Conservation (phyloP, 2,888 invertebrate genomes). For the Blastobasis lacticolella region DNA sequence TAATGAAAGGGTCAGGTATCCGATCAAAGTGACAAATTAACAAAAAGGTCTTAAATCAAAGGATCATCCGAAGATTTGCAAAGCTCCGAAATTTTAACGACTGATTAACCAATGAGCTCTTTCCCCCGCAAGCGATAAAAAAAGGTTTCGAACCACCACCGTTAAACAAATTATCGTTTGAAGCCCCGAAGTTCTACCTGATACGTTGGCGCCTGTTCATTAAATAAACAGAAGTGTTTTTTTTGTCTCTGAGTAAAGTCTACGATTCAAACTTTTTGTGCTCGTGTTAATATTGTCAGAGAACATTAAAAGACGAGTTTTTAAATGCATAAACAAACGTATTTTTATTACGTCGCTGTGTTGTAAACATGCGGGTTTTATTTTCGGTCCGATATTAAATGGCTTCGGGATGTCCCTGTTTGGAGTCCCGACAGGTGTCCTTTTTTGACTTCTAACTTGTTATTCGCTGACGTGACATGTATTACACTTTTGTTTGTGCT, state of each 20-base stretch:
- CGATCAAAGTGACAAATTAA: neutral
- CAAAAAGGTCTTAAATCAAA: neutral
- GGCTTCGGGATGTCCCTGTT: no score
- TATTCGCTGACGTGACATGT: no score
- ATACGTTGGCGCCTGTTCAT: conserved; percentile 4
- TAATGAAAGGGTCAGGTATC: no score
- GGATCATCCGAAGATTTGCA: neutral
- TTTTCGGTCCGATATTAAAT: conserved; percentile 3
- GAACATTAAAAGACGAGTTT: conserved; percentile 17
- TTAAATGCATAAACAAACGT: conserved; percentile 10
- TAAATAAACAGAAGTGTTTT: conserved; percentile 3
- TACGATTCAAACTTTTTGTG: no score
- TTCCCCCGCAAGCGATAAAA: conserved; percentile 2
- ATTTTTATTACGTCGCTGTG: neutral
- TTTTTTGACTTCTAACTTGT: no score
- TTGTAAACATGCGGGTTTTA: neutral
- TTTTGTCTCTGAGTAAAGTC: conserved; percentile 3
- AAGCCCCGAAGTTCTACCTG: conserved; percentile 16
- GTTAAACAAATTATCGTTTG: conserved; percentile 33
- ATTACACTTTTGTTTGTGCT: no score
- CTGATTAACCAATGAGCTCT: conserved; percentile 1
- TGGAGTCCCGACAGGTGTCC: no score
- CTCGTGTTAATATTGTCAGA: conserved; percentile 14
- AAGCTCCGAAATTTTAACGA: conserved; percentile 1
- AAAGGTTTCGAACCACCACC: conserved; percentile 5